Evolutionary conservation across 1,140 invertebrate species (phyloP).

Genomic region (Pogonognathellus flavescens): DNA sequence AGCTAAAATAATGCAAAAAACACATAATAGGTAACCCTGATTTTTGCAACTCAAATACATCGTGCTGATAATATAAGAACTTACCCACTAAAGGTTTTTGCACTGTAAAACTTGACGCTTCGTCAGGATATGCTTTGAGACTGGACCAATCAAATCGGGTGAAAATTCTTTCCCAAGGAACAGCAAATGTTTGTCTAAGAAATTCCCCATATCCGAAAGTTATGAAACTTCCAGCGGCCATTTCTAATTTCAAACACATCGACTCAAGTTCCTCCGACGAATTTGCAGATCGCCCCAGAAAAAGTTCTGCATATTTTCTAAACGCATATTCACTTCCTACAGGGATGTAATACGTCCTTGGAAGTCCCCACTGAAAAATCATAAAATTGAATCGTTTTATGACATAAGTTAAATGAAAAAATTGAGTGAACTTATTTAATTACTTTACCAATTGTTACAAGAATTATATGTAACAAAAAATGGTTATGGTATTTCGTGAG

Average conservation of each 20-base stretch:
- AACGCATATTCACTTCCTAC: constrained; percentile 15
- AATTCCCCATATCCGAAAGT: constrained; percentile 21
- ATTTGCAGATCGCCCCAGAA: neutral
- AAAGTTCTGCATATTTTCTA: neutral
- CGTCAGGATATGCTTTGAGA: neutral
- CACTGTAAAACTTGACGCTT: neutral
- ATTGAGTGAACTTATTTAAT: too few species aligned
- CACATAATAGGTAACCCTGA: too few species aligned
- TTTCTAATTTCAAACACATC: neutral
- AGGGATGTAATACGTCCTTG: neutral
- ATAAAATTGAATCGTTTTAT: neutral
- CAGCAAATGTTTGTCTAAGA: neutral
- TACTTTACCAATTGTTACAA: too few species aligned
- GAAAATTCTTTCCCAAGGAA: neutral
- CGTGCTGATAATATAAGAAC: too few species aligned
- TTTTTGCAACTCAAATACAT: too few species aligned
- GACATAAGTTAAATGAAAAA: too few species aligned
- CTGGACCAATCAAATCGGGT: neutral
- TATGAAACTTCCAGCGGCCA: neutral
- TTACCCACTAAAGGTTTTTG: neutral
- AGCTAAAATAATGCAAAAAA: too few species aligned
- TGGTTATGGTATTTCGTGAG: too few species aligned
- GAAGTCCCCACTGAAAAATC: neutral
- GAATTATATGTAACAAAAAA: too few species aligned
- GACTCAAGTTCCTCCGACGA: neutral